Percentiles rank a stretch among this genome's conserved stretches.
phyloP scores from a whole-genome alignment of 2,888 invertebrate species.

The Hipparchia sbordonii region DNA sequence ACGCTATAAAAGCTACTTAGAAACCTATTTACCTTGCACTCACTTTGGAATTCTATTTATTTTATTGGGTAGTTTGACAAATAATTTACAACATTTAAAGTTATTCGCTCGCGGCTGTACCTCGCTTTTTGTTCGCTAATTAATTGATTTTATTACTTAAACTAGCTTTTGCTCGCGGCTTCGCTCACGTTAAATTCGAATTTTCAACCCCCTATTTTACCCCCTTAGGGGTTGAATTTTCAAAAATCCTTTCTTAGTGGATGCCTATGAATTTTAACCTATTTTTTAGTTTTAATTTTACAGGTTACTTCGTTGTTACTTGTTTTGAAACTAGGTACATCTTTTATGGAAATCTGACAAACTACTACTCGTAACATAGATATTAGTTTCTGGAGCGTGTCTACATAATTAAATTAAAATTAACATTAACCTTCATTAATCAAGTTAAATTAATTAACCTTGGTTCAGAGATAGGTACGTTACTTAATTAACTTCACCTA shows the following conservation, averaged over 20 bases:
- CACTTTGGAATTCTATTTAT: constrained; percentile 16
- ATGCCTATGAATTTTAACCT: too few relatives aligned
- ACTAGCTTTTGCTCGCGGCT: background rate
- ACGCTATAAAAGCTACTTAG: constrained; percentile 26
- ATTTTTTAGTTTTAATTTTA: too few relatives aligned
- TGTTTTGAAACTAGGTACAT: too few relatives aligned
- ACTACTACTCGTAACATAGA: too few relatives aligned
- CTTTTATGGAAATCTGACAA: too few relatives aligned
- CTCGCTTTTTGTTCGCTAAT: constrained; percentile 5
- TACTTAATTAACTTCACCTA: constrained; percentile 8
- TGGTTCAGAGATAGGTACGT: constrained; percentile 4
- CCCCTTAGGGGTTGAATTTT: too few relatives aligned
- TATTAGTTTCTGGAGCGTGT: too few relatives aligned
- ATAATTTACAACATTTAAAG: constrained; percentile 20
- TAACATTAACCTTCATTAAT: background rate
- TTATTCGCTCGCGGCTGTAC: constrained; percentile 14
- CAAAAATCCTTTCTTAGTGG: too few relatives aligned
- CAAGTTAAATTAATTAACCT: constrained; percentile 16
- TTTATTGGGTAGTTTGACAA: constrained; percentile 22
- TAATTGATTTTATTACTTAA: background rate
- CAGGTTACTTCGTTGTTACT: too few relatives aligned
- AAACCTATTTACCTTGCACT: constrained; percentile 7
- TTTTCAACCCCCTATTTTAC: too few relatives aligned
- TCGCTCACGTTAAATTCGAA: too few relatives aligned
- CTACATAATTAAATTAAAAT: too few relatives aligned